Percentiles rank a stretch among this genome's conserved stretches.
Evolutionary conservation across 2,113 vertebrate species (phyloP).

Genomic region (Deroptyus accipitrinus): DNA sequence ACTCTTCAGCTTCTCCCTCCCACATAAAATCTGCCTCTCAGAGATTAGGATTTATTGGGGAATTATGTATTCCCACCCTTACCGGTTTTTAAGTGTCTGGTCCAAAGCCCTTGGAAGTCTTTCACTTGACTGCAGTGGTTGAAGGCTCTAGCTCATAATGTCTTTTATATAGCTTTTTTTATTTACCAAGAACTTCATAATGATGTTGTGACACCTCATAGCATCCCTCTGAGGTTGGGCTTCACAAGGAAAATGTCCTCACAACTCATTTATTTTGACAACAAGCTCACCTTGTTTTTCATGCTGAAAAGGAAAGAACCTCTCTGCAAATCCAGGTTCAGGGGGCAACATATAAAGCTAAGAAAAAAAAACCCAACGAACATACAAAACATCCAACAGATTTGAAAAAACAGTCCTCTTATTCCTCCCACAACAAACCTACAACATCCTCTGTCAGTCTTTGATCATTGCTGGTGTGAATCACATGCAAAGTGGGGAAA

Average conservation of each 20-base stretch:
- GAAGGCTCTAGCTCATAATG: not conserved
- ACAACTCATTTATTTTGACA: not conserved
- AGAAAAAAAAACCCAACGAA: not conserved
- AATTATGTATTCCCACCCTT: not conserved
- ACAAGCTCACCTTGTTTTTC: not conserved
- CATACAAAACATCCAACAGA: fast-evolving
- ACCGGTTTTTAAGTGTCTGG: not conserved
- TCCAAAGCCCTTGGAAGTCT: not conserved
- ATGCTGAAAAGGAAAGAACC: not conserved
- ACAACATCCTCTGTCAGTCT: not conserved
- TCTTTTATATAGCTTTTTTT: not conserved
- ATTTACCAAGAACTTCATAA: not conserved
- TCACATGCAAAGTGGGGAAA: not conserved
- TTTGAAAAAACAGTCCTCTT: not conserved
- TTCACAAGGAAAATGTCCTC: not conserved
- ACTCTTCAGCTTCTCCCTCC: not conserved
- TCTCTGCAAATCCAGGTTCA: not conserved
- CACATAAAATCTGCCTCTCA: not conserved
- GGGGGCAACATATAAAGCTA: not conserved
- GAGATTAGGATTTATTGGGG: not conserved
- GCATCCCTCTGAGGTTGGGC: not conserved
- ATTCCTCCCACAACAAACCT: not conserved
- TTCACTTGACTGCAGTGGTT: not conserved
- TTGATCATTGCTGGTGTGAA: not conserved
- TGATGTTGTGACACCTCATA: not conserved